Evolutionary conservation across 1,140 invertebrate genomes (phyloP).

Genomic region (Drosophila ananassae): DNA sequence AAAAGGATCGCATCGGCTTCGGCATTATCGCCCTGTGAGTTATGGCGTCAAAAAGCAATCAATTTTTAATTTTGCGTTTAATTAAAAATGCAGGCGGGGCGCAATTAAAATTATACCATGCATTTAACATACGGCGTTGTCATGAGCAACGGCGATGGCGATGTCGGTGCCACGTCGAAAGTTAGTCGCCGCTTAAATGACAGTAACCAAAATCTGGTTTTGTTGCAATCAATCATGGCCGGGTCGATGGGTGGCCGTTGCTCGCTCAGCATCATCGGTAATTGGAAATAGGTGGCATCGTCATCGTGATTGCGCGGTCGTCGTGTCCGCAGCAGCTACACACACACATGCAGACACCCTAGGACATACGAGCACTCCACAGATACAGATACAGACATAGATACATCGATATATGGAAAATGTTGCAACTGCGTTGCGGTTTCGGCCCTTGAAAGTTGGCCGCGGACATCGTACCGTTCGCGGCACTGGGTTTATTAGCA

Average conservation of each 20-base stretch:
- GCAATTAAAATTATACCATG: conserved; percentile 68
- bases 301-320: conserved; percentile 69
- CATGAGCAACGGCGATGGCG: conserved; percentile 2
- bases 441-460: conserved; percentile 56
- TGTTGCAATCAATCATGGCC: conserved; percentile 79
- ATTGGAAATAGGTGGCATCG: conserved; percentile 77
- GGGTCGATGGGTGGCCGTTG: conserved; percentile 16
- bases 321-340: conserved; percentile 30
- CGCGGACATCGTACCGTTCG: conserved; percentile 26
- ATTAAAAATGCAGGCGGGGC: conserved; percentile 71
- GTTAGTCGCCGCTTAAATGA: conserved; percentile 74
- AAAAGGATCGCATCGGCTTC: background rate
- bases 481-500: conserved; percentile 72
- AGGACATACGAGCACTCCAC: background rate
- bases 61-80: conserved; percentile 80
- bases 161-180: conserved; percentile 44
- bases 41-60: conserved; percentile 79
- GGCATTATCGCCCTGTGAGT: conserved; percentile 50
- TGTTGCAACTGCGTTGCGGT: conserved; percentile 59
- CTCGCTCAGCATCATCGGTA: conserved; percentile 66
- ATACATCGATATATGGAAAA: conserved; percentile 12
- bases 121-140: conserved; percentile 37
- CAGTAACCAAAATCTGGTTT: conserved; percentile 81
- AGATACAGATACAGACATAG: background rate
- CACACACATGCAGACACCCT: conserved; percentile 11